phyloP scores from a whole-genome alignment of 2,113 vertebrate genomes.

The Lota lota region DNA sequence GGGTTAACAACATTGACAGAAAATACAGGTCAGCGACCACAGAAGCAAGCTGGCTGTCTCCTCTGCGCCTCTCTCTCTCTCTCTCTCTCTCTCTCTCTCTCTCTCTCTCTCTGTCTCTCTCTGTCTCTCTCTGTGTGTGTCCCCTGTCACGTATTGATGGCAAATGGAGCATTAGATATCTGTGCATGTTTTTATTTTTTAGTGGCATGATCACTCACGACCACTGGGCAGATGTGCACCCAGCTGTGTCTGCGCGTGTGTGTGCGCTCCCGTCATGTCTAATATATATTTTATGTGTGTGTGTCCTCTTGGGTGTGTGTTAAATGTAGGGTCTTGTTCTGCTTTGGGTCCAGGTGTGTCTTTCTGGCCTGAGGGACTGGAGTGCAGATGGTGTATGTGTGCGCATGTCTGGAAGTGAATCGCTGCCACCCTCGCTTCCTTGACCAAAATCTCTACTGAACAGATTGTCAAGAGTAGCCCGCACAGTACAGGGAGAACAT shows the following conservation, averaged over 20 bases:
- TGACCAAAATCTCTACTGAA: constrained; percentile 29
- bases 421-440: constrained; percentile 29
- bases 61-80: neutral
- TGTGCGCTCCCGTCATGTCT: neutral
- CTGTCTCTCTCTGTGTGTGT: neutral
- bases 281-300: neutral
- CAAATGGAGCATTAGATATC: constrained; percentile 22
- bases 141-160: constrained; percentile 12
- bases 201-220: constrained; percentile 21
- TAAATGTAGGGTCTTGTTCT: constrained; percentile 40
- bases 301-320: neutral
- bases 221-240: constrained; percentile 15
- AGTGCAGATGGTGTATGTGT: constrained; percentile 47
- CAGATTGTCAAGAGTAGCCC: neutral
- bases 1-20: constrained; percentile 33
- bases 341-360: constrained; percentile 60
- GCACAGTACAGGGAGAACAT: no score
- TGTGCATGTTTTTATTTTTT: constrained; percentile 19
- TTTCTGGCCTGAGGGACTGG: constrained; percentile 43
- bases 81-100: constrained; percentile 1
- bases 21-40: constrained; percentile 45
- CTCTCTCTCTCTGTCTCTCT: neutral
- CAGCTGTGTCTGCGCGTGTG: neutral
- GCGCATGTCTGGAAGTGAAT: neutral
- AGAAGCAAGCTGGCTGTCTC: constrained; percentile 9